Evolutionary conservation across 2,113 vertebrate species (phyloP).

Genomic region (Pipa parva): DNA sequence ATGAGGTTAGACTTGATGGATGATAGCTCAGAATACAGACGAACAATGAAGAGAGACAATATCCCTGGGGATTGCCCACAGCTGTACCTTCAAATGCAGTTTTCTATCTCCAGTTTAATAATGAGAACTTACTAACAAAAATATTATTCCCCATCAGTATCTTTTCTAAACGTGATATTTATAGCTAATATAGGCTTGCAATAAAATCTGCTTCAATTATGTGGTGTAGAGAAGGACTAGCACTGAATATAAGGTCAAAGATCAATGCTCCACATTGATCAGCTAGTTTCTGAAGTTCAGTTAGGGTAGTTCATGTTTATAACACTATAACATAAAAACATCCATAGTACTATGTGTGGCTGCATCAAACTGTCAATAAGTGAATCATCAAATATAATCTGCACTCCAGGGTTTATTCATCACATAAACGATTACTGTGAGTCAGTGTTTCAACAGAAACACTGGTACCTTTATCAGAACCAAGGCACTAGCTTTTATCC

Average conservation of each 20-base stretch:
- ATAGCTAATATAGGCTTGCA: not conserved
- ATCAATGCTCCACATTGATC: not conserved
- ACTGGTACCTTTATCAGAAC: no score
- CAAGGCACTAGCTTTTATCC: no score
- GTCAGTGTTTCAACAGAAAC: no score
- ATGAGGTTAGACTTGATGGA: conserved; percentile 56
- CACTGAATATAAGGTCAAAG: not conserved
- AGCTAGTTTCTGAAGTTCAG: not conserved
- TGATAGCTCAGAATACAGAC: conserved; percentile 54
- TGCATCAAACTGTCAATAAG: not conserved
- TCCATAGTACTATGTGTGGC: not conserved
- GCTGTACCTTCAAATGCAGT: conserved; percentile 50
- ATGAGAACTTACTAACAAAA: conserved; percentile 34
- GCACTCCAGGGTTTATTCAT: no score
- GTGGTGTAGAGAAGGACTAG: not conserved
- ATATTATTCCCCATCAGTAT: conserved; percentile 17
- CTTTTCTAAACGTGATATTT: not conserved
- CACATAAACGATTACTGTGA: no score
- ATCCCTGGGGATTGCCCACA: conserved; percentile 51
- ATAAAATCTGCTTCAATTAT: not conserved
- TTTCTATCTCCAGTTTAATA: conserved; percentile 45
- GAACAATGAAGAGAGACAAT: conserved; percentile 57
- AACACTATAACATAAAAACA: not conserved
- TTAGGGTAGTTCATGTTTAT: not conserved
- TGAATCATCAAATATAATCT: no score